Base-by-base conservation (phyloP, 2,797 vertebrate genomes). In the Mycteria americana region DNA sequence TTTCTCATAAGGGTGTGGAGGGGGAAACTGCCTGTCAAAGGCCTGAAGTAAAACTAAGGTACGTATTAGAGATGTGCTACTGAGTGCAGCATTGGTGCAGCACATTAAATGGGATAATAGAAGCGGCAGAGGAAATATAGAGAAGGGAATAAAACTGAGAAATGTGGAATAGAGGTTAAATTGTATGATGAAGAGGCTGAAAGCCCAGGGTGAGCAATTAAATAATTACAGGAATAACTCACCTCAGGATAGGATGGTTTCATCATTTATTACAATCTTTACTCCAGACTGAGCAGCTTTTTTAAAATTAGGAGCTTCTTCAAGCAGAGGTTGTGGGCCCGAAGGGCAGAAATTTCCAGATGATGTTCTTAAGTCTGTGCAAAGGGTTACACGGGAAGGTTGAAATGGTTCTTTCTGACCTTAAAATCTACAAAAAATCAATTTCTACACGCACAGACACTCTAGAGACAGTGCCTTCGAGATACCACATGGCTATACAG, bases 351-450 rank as follows among this genome's bases (percentile, higher is more conserved):
- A 60, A 78, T 93, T 94, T 85, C 77, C 30, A 19, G 53, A 19
- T 57, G 5, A 14, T 22, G 9, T n/a, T 82, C 77, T 87, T 65
- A 88, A 62, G 8, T 57, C 33, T 65, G 22, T 54, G 48, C 57
- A 80, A 74, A 60, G 19, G 6, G 35, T 72, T 92, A 79, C 60
- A 21, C 0, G 2, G 50, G n/a, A 87, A 73, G 33, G 24, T 46
- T 35, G 1, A 74, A 77, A 62, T 9, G 46, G 2, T 69, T 84
- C 22, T 83, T 80, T 75, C 35, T 87, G 64, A 54, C 75, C 57
- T 70, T 94, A 72, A 93, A 89, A 92, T 57, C 41, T 88, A 74
- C 53, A 62, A 57, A 56, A 75, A 88, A 60, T 68, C 83, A 13
- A 50, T 89, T 96, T 80, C n/a, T 56, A 14, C 67, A 41, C 54